Evolutionary conservation across 2,888 invertebrate genomes (phyloP), one percentile per base, ranked within the genome.

Genomic region (Erpobdella octoculata): DNA sequence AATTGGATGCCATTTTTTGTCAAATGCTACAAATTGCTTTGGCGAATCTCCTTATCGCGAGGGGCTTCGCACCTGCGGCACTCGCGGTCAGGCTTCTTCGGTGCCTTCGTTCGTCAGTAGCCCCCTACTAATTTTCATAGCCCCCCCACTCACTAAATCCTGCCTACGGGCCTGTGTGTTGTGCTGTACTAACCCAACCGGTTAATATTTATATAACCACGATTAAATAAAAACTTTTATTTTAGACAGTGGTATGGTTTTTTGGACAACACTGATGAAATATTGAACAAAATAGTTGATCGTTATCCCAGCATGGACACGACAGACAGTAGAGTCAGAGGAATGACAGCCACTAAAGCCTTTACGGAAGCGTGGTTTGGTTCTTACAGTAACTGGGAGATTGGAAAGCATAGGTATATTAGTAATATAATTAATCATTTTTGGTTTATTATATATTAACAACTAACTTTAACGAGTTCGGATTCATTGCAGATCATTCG

Each of bases 351-450:
- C 0, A 48, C 53, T 0, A 33, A 69, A n/a, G 71, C 53, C 6
- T 38, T 58, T 21, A 73, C 73, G 4, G 73, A 71, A 9, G 58
- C 66, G 35, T 71, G 71, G 71, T 73, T 71, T 37, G 71, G 46
- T 41, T n/a, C 71, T 15, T 31, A 62, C 12, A 41, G 67, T 35
- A 68, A 71, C 53, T 58, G 58, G 36, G 73, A 73, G 35, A 64
- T 64, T 9, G 5, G 15, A 12, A 15, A 21, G 18, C 48, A 58
- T 31, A 68, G 68, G 73, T 73, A 31, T 18, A 41, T 62, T 9
- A 31, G 2, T 6, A 33, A 31, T 9, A 62, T 5, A 9, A 62
- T 28, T 33, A n/a, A 21, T 28, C 31, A 6, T 5, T 61, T 61
- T 21, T 5, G 31, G 5, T 61, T 21, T 8, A 8, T 28, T 62